Conservation (phyloP, 2,113 vertebrate species). For the Ploceus nigricollis region DNA sequence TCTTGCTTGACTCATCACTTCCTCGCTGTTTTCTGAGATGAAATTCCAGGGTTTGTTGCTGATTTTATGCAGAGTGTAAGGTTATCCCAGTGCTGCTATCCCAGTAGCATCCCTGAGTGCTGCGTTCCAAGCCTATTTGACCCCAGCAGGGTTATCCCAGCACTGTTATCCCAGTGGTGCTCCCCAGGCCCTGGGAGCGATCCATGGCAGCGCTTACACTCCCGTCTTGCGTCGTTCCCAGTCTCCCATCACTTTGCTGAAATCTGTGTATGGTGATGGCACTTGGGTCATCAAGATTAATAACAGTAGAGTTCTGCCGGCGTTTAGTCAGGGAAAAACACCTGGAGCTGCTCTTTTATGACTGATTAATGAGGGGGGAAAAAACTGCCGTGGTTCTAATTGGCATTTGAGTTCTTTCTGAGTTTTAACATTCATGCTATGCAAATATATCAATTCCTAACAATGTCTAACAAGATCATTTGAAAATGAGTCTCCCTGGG, state of each 20-base stretch:
- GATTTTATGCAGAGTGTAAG: background rate
- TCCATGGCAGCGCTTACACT: fast-evolving
- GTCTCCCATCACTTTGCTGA: background rate
- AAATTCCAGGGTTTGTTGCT: background rate
- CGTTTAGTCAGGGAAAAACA: slow-evolving; percentile 11
- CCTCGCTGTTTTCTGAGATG: fast-evolving
- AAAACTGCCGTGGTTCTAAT: background rate
- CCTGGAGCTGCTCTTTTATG: slow-evolving; percentile 57
- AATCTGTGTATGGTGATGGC: background rate
- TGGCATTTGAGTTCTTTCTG: slow-evolving; percentile 50
- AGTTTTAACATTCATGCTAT: slow-evolving; percentile 69
- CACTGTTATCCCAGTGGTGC: background rate
- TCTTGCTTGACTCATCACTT: background rate
- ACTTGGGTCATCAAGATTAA: slow-evolving; percentile 24
- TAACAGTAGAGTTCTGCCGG: background rate
- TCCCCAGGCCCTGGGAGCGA: fast-evolving
- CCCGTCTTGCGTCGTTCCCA: fast-evolving
- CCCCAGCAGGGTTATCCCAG: background rate
- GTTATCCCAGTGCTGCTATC: background rate
- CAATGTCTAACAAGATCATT: slow-evolving; percentile 69
- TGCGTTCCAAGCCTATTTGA: fast-evolving
- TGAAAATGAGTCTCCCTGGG: slow-evolving; percentile 55
- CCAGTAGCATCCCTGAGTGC: background rate
- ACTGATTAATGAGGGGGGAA: slow-evolving; percentile 64
- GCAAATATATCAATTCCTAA: slow-evolving; percentile 61